A percentile compares a stretch with the other conserved stretches of the same genome.
Evolutionary conservation across 2,797 vertebrate species (phyloP).

Genomic region (Manis pentadactyla): DNA sequence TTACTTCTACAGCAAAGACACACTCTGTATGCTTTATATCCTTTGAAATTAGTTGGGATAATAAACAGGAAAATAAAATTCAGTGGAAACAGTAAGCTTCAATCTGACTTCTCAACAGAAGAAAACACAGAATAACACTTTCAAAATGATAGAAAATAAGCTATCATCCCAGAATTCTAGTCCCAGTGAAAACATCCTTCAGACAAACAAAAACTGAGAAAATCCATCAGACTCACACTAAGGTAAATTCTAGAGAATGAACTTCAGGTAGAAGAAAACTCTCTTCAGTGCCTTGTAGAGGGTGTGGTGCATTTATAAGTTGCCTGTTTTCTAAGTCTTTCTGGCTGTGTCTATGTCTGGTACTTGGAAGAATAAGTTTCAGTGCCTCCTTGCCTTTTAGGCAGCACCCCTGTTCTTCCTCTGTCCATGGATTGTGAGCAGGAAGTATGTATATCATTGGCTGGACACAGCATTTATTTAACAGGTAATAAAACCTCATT

Average conservation of each 20-base stretch:
- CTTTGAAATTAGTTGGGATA: not conserved
- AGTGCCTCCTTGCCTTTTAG: not conserved
- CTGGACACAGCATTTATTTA: not conserved
- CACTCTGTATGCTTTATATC: not conserved
- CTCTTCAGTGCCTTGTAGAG: not conserved
- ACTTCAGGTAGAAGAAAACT: not conserved
- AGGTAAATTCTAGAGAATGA: not conserved
- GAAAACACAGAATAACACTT: not conserved
- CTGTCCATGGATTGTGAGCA: not conserved
- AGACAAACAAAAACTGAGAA: not conserved
- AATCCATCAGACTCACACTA: not conserved
- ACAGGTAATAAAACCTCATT: not conserved
- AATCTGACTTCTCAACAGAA: slow-evolving; percentile 3
- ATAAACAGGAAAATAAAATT: slow-evolving; percentile 33
- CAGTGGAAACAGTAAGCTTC: not conserved
- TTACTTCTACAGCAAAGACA: not conserved
- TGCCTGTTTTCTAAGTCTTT: not conserved
- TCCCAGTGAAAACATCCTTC: not conserved
- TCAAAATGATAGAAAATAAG: not conserved
- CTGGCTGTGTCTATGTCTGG: not conserved
- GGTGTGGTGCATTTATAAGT: not conserved
- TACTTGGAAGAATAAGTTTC: not conserved
- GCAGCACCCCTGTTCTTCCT: not conserved
- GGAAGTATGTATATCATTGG: not conserved
- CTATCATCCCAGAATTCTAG: not conserved